Base-by-base conservation (phyloP, 2,888 invertebrate genomes). In the Electrophaes corylata region DNA sequence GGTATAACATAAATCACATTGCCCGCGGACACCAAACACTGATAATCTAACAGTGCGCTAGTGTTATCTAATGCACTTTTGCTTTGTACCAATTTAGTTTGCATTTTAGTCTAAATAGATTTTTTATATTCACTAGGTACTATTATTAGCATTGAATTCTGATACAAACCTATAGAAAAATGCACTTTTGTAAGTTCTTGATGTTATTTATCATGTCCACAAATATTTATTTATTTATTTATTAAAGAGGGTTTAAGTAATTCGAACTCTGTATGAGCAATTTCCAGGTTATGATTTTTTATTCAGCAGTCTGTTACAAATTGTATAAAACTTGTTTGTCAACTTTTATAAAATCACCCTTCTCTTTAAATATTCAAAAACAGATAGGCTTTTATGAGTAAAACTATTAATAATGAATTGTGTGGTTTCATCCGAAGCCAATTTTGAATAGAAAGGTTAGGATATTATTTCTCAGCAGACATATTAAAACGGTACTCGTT, bases 401-500 rank as follows among this genome's bases (percentile, higher is more conserved):
- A 58, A 67, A 56, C 61, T 60, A 65, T 76, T 73, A 77, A 79
- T 79, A 79, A 82, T 78, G 69, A 73, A 75, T 73, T 79, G 73
- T 70, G 69, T 66, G 67, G 71, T 67, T 70, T 72, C 72, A 75
- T 78, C 78, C 81, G 73, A 75, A 83, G 72, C 84, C 83, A 85
- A 85, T 86, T 88, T 80, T 72, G 74, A 84, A 84, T 83, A 83
- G 80, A 83, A 87, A 85, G 86, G 90, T 84, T 81, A 77, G 76
- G 78, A 81, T 86, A 88, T 86, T 84, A 88, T 86, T 87, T 80
- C 75, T 69, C 79, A 72, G 80, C 82, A 84, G 85, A 86, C 84
- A 76, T 87, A 90, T 91, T 90, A 88, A 87, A 88, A 83, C 78
- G 78, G 83, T 83, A 81, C 78, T 86, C 83, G 83, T 89, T 90